Evolutionary conservation across 2,113 vertebrate genomes (phyloP), one percentile per base, ranked within the genome.

Genomic region (Oxyruncus cristatus): DNA sequence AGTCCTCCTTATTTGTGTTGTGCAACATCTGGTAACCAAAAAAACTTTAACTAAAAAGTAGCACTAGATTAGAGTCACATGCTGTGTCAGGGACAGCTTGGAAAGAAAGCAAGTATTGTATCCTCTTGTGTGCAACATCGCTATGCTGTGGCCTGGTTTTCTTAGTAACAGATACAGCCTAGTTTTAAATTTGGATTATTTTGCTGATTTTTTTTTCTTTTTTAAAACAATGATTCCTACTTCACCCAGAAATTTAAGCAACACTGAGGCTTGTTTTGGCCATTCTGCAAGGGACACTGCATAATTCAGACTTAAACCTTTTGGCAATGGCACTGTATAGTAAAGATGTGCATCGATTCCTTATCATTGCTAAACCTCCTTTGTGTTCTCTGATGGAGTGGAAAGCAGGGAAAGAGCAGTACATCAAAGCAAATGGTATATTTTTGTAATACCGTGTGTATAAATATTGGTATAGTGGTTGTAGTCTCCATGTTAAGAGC

Each of bases 91-190:
- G 58, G 46, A 52, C 26, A 91, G 58, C 59, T 75, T 84, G 53
- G 81, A 79, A 86, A 95, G 90, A 94, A 95, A 87, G 78, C 68
- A 66, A 73, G 47, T 75, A 74, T 41, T 94, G 72, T 83, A 47
- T 78, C 32, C 37, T 82, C 47, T 32, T 77, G 17, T 56, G 66
- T 86, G 84, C 68, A 67, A 20, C 32, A 39, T 65, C 82, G 37
- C 33, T 20, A 8, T 55, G 32, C 74, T 67, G 22, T 6, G 2
- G 33, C 82, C 77, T 72, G 39, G 6, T 79, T 91, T 80, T 74
- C 74, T 75, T 49, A 44, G 37, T 42, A 76, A 85, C 71, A 92
- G 46, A 71, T 79, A 70, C 61, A 79, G 68, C 24, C 21, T 44
- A n/a, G 5, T 71, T 91, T 88, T 39, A 75, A 88, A 86, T 90